phyloP scores from a whole-genome alignment of 2,113 vertebrate species.

The Pachycephala philippinensis region DNA sequence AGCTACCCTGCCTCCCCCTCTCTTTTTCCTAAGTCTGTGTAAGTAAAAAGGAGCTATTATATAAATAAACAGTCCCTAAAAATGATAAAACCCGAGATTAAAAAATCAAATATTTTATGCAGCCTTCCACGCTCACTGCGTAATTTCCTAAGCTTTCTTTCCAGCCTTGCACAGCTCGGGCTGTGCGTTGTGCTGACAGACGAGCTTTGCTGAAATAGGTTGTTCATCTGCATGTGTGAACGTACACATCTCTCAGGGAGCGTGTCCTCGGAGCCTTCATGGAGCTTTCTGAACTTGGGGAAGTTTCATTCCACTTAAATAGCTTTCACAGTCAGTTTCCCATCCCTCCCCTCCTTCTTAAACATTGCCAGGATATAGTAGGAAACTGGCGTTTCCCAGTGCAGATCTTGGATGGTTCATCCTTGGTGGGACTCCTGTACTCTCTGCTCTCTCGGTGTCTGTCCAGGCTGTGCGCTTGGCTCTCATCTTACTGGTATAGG shows the following conservation, averaged over 20 bases:
- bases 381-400: conserved; percentile 43
- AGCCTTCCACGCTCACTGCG: background rate
- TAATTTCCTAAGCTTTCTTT: background rate
- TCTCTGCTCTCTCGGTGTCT: conserved; percentile 32
- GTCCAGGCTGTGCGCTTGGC: conserved; percentile 39
- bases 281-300: background rate
- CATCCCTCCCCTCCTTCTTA: background rate
- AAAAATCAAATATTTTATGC: background rate
- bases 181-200: background rate
- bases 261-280: background rate
- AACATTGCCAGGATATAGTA: background rate
- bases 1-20: background rate
- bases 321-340: background rate
- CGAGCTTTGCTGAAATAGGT: background rate
- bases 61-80: background rate
- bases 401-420: conserved; percentile 61
- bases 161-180: background rate
- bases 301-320: background rate
- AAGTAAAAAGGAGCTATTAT: background rate
- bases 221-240: background rate
- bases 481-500: conserved; percentile 32
- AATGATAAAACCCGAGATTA: background rate
- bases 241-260: background rate
- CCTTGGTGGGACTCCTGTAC: conserved; percentile 60
- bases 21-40: background rate